Evolutionary conservation across 2,888 invertebrate species (phyloP), one percentile per base, ranked within the genome.

Genomic region (Volucella zonaria): DNA sequence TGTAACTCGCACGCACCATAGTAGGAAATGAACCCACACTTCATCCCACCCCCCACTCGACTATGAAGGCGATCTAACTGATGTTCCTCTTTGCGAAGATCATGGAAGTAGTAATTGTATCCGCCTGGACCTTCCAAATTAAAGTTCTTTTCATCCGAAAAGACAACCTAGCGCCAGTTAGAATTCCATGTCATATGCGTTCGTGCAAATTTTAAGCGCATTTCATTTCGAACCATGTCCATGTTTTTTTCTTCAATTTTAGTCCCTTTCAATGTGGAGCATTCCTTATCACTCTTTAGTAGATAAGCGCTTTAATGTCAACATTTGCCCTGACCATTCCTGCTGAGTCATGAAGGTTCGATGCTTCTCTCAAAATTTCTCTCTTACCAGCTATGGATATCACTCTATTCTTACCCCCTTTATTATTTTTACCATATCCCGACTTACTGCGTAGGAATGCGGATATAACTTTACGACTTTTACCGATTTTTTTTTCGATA

Each of bases 1-100:
- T 86, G 74, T 31, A 70, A 52, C 58, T 76, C 76, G 59, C 61
- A 75, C 12, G 73, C 54, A 47, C 81, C 86, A 75, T 78, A 87
- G 52, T 73, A 82, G 40, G 76, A 82, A 49, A 82, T 77, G 67
- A 77, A 74, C 62, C 77, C 82, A 82, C 85, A 83, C 11, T 77
- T 79, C 74, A 82, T 61, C 58, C 79, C 62, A 62, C 61, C 54
- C 18, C 62, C 74, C 1, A 54, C 68, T 31, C 49, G n/a, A 49
- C 64, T 70, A n/a, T 74, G 74, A 18, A 40, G 40, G n/a, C n/a
- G n/a, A n/a, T n/a, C n/a, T n/a, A n/a, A n/a, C n/a, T n/a, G n/a
- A n/a, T n/a, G n/a, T n/a, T n/a, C n/a, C n/a, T n/a, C n/a, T n/a
- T n/a, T n/a, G n/a, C n/a, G n/a, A n/a, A n/a, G n/a, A n/a, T n/a